Conservation (phyloP, 2,113 vertebrate species). For the Eulemur rufifrons region DNA sequence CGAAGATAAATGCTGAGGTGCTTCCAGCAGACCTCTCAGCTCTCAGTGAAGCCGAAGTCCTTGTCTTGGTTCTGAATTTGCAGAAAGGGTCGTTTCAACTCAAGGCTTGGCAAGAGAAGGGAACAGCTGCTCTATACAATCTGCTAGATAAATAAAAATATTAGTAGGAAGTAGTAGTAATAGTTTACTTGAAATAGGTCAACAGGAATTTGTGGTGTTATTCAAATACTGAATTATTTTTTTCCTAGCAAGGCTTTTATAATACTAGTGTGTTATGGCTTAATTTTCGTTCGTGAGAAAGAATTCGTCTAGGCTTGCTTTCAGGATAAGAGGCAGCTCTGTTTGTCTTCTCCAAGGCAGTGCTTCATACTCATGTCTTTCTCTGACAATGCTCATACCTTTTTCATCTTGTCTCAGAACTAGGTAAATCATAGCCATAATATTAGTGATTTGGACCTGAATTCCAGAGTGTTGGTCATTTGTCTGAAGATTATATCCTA, state of each 20-base stretch:
- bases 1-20: not conserved
- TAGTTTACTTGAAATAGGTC: not conserved
- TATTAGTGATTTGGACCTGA: not conserved
- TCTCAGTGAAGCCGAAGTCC: not conserved
- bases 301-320: not conserved
- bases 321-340: not conserved
- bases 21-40: not conserved
- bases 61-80: not conserved
- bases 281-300: conserved; percentile 11
- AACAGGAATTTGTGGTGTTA: not conserved
- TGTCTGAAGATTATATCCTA: conserved; percentile 1
- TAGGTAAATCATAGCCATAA: not conserved
- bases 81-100: not conserved
- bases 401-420: not conserved
- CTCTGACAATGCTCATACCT: not conserved
- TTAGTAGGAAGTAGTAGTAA: not conserved
- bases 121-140: not conserved
- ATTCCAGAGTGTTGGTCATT: not conserved
- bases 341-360: not conserved
- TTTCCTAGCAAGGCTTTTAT: not conserved
- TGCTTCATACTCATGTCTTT: not conserved
- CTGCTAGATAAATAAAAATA: not conserved
- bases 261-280: not conserved
- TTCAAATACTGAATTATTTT: not conserved
- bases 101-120: not conserved